A percentile compares a stretch with the other conserved stretches of the same genome.
These are phyloP conservation scores for Acropora tenuis DNA, from an alignment of 64 coral and sea anemone species.

Conservation along the genomic window DNA sequence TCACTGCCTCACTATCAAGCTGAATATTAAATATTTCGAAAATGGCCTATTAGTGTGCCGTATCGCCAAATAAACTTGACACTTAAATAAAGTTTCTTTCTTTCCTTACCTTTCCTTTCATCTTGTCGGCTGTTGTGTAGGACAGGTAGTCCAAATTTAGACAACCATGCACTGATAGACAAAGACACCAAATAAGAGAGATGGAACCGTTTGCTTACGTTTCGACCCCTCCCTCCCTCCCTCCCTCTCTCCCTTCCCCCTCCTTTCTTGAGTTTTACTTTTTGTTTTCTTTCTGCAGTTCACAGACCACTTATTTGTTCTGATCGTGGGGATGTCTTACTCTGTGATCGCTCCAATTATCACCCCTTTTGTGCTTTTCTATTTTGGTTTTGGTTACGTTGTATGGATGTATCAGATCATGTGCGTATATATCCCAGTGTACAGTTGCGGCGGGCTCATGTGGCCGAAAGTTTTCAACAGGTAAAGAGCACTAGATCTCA, in stretches of 20 bases:
- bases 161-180: no score
- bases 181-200: no score
- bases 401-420: constrained; percentile 91
- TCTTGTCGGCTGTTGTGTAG: no score
- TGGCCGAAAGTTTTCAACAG: constrained; percentile 94
- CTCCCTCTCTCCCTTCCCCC: not conserved
- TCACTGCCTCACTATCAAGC: no score
- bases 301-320: constrained; percentile 77
- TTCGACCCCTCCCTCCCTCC: no score
- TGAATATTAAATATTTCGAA: no score
- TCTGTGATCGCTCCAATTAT: constrained; percentile 92
- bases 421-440: constrained; percentile 92
- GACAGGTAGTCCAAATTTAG: no score
- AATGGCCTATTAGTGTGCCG: no score
- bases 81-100: no score
- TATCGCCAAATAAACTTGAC: no score
- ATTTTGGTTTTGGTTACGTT: constrained; percentile 85
- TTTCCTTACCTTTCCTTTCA: no score
- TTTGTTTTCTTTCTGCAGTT: constrained; percentile 57
- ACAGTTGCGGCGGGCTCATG: constrained; percentile 80
- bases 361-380: constrained; percentile 79
- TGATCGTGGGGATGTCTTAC: constrained; percentile 84
- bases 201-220: no score
- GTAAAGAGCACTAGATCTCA: constrained; percentile 16
- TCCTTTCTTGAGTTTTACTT: not conserved